Evolutionary conservation across 2,888 invertebrate species (phyloP).

Genomic region (Sabatieria punctata): DNA sequence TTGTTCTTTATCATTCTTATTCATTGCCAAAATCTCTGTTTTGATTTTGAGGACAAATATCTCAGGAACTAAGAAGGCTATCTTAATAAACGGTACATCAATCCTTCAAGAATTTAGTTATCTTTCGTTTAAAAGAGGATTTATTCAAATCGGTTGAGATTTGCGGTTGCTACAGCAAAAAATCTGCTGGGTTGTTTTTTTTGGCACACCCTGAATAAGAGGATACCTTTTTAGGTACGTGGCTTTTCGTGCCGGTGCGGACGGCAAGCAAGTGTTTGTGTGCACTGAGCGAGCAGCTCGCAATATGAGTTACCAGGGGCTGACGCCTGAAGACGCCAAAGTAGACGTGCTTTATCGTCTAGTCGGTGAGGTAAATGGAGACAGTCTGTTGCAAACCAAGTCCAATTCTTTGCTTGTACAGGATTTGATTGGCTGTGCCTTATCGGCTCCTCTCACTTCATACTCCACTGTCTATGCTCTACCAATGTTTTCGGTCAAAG

Average conservation of each 20-base stretch:
- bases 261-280: constrained; percentile 54
- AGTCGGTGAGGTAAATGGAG: constrained; percentile 31
- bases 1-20: too few relatives aligned
- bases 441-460: constrained; percentile 67
- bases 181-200: too few relatives aligned
- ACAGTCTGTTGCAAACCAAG: not conserved
- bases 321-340: constrained; percentile 61
- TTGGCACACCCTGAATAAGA: too few relatives aligned
- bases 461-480: constrained; percentile 70
- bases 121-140: too few relatives aligned
- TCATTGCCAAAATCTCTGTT: too few relatives aligned
- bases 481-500: constrained; percentile 93
- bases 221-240: constrained; percentile 40
- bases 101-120: too few relatives aligned
- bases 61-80: too few relatives aligned
- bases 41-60: too few relatives aligned
- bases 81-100: too few relatives aligned
- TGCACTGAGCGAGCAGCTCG: constrained; percentile 71
- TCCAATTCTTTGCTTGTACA: constrained; percentile 20
- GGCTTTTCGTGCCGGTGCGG: constrained; percentile 51
- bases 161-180: too few relatives aligned
- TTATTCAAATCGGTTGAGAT: too few relatives aligned
- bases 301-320: constrained; percentile 89
- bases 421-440: constrained; percentile 62
- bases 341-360: constrained; percentile 46